These are phyloP conservation scores for Chaetura pelagica DNA, from an alignment of 2,113 vertebrate species.

Conservation along the genomic window DNA sequence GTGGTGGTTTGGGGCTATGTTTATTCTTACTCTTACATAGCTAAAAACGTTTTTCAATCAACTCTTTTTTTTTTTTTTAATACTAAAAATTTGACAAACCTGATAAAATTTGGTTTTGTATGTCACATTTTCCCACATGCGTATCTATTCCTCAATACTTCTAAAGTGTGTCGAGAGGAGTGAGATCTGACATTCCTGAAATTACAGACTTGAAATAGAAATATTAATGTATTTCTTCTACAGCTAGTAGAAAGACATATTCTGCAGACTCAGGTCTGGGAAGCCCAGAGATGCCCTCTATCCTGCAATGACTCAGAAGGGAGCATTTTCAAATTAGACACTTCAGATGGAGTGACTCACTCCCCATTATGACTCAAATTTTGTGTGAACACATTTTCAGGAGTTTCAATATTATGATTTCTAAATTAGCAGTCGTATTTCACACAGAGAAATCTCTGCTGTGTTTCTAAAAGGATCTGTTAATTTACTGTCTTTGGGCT, in stretches of 20 bases:
- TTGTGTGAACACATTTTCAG: conserved; percentile 2
- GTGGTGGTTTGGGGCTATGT: background rate
- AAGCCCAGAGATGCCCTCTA: background rate
- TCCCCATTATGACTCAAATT: background rate
- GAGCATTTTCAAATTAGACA: background rate
- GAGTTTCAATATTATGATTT: conserved; percentile 35
- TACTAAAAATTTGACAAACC: background rate
- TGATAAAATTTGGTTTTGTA: background rate
- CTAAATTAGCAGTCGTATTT: background rate
- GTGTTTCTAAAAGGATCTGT: background rate
- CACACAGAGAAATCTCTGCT: background rate
- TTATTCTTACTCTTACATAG: background rate
- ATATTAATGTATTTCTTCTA: background rate
- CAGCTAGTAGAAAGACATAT: background rate
- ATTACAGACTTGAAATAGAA: background rate
- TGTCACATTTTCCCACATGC: background rate
- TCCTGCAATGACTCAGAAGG: background rate
- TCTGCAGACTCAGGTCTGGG: background rate
- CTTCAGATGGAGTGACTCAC: background rate
- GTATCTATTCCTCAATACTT: background rate
- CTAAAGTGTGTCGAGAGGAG: background rate
- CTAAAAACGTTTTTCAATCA: background rate
- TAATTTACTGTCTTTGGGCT: background rate
- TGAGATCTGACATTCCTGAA: background rate
- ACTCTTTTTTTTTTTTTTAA: background rate